These are phyloP conservation scores for Heliocidaris tuberculata DNA, from an alignment of 35 echinoderm and acorn worm species.

Conservation along the genomic window DNA sequence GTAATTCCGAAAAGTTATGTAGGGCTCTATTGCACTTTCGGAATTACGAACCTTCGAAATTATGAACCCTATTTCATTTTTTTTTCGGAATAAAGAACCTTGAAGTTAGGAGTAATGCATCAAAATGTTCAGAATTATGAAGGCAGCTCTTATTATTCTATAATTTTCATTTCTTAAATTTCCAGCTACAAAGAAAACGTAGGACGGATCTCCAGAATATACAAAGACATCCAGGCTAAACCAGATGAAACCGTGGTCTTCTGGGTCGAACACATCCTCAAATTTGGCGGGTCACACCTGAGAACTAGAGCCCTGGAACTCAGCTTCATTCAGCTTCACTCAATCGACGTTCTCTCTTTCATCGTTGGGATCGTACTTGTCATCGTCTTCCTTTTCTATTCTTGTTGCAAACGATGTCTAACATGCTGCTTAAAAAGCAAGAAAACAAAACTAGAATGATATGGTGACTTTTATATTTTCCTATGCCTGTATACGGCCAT, in stretches of 20 bases:
- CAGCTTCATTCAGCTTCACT: constrained; percentile 48
- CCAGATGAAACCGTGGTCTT: constrained; percentile 48
- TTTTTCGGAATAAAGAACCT: too few species aligned
- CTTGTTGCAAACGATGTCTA: not conserved
- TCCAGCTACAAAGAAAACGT: constrained; percentile 55
- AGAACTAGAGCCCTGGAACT: constrained; percentile 29
- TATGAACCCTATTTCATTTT: too few species aligned
- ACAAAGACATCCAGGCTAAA: constrained; percentile 42
- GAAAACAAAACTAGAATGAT: too few species aligned
- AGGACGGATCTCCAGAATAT: constrained; percentile 29
- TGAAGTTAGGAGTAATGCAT: too few species aligned
- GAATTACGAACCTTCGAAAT: too few species aligned
- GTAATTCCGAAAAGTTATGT: too few species aligned
- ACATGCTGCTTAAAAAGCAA: too few species aligned
- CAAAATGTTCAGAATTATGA: too few species aligned
- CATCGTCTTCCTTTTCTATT: not conserved
- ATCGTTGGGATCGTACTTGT: not conserved
- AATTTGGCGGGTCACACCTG: constrained; percentile 61
- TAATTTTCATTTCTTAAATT: not conserved
- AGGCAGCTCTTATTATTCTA: not conserved
- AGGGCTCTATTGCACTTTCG: too few species aligned
- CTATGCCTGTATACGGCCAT: too few species aligned
- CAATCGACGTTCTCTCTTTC: constrained; percentile 35
- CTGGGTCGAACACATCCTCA: constrained; percentile 63
- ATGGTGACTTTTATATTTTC: too few species aligned